Evolutionary conservation across 2,797 vertebrate species (phyloP), one percentile per base, ranked within the genome.

Genomic region (Galagoides demidoff): DNA sequence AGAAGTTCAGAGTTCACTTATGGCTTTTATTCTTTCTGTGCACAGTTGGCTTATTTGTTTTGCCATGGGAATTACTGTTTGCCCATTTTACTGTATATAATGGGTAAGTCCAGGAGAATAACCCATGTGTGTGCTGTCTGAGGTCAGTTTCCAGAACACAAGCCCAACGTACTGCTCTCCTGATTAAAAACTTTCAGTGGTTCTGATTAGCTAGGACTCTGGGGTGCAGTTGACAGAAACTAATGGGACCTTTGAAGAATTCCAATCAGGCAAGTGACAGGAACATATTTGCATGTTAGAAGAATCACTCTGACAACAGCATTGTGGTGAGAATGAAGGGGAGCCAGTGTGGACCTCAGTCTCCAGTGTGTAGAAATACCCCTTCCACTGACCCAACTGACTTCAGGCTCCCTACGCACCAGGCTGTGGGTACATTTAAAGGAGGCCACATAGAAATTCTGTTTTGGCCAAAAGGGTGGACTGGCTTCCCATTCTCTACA

Each of bases 191-290:
- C 63, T 59, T 76, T 2, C 45, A 27, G 68, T 82, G 68, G 64
- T 82, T 82, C 73, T 20, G 59, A 83, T 76, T 57, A 79, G 86
- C 78, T 37, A 61, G 90, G 66, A 52, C 66, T 92, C 77, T 85
- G 78, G 77, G 73, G 92, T 88, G 78, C 49, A 61, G 13, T 19
- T 71, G 82, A 90, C 70, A 86, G 85, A 97, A 96, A 93, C 77
- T 59, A 77, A 88, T 39, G 88, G 88, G 68, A 49, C 59, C 31
- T 4, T 1, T 84, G 79, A 89, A 73, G 78, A 94, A 90, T 90
- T 89, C 83, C 89, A 74, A 89, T 84, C 22, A 78, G 85, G 66
- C 66, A 25, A 87, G 78, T 68, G 64, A 88, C 59, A 43, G 91
- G 90, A 66, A 61, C 13, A 7, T 78, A 23, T 74, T 71, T 88